A percentile compares a stretch with the other conserved stretches of the same genome.
These are phyloP conservation scores for Lutraria lutraria DNA, from an alignment of 2,888 invertebrate species.

Conservation along the genomic window DNA sequence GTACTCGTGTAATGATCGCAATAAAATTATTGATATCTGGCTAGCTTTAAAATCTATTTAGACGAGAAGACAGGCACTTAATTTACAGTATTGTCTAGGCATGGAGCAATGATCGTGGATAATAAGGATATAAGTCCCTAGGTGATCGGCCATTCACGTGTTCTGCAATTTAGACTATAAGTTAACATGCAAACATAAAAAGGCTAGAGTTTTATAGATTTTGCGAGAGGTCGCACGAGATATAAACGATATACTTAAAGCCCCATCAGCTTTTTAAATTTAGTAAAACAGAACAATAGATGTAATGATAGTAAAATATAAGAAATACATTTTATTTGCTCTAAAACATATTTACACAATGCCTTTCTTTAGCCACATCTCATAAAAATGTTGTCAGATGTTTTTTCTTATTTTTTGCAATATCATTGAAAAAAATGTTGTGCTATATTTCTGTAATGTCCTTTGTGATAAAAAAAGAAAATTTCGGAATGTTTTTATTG, in stretches of 20 bases:
- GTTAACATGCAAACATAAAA: constrained; percentile 23
- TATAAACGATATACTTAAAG: background rate
- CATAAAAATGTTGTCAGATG: no score
- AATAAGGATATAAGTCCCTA: constrained; percentile 30
- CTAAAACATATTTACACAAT: no score
- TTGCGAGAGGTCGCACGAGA: background rate
- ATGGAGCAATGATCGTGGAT: constrained; percentile 25
- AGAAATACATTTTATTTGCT: no score
- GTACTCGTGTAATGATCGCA: constrained; percentile 35
- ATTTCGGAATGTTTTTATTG: no score
- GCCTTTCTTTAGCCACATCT: no score
- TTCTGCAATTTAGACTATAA: background rate
- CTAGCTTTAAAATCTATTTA: constrained; percentile 41
- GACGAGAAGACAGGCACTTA: constrained; percentile 38
- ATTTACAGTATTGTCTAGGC: constrained; percentile 42
- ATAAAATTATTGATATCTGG: constrained; percentile 47
- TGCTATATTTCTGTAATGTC: no score
- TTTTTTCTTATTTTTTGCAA: no score
- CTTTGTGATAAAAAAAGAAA: no score
- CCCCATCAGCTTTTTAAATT: no score
- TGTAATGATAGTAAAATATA: no score
- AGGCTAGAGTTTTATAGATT: background rate
- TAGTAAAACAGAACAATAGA: no score
- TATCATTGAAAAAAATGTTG: no score
- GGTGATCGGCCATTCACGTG: constrained; percentile 20